A percentile compares a stretch with the other conserved stretches of the same genome.
Conservation (phyloP, 2,888 invertebrate genomes). For the Sisyra terminalis region DNA sequence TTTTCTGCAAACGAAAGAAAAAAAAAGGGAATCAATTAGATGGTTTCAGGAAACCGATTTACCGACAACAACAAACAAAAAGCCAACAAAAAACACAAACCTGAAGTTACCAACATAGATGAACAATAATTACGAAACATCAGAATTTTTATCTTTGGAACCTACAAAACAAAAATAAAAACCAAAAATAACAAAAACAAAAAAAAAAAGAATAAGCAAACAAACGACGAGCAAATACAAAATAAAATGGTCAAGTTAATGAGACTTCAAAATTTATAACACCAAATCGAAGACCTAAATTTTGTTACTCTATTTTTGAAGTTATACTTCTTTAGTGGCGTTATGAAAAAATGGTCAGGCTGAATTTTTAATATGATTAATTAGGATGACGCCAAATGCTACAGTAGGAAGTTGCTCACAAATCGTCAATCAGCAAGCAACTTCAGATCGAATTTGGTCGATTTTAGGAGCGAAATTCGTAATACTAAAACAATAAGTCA, state of each 20-base stretch:
- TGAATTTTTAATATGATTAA: no score
- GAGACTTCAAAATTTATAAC: no score
- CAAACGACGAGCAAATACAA: constrained; percentile 13
- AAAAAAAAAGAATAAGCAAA: constrained; percentile 14
- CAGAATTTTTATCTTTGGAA: constrained; percentile 18
- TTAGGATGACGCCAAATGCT: no score
- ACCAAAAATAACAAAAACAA: constrained; percentile 13
- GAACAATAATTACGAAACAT: not conserved
- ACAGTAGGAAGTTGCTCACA: no score
- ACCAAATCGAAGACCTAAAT: no score
- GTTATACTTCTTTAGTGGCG: no score
- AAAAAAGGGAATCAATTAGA: not conserved
- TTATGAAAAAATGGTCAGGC: no score
- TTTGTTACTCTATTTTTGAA: no score
- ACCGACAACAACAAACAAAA: constrained; percentile 4
- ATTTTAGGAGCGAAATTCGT: constrained; percentile 5
- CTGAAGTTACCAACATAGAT: not conserved
- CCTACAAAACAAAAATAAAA: constrained; percentile 21
- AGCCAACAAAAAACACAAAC: constrained; percentile 9
- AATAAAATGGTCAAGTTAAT: constrained; percentile 10
- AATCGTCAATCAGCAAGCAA: no score
- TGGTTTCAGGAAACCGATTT: not conserved
- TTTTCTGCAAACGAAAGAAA: constrained; percentile 38
- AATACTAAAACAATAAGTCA: constrained; percentile 6
- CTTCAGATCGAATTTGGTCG: no score